A percentile compares a stretch with the other conserved stretches of the same genome.
phyloP scores from a whole-genome alignment of 1,140 invertebrate species.

The Drosophila pachea region DNA sequence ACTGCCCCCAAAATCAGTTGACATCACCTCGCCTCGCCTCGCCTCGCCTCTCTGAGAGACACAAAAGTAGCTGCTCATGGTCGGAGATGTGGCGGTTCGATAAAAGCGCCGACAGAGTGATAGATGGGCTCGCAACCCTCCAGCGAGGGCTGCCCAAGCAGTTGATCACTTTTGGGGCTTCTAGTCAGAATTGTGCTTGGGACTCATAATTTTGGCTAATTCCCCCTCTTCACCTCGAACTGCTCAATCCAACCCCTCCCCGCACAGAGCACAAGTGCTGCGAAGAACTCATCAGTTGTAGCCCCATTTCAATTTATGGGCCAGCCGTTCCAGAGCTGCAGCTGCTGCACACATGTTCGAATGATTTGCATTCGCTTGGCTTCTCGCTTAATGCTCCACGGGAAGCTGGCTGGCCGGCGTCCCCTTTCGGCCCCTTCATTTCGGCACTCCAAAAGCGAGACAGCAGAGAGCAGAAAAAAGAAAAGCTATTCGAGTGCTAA shows the following conservation, averaged over 20 bases:
- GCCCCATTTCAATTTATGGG: slow-evolving; percentile 14
- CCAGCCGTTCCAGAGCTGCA: slow-evolving; percentile 24
- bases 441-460: background rate
- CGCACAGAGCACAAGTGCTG: slow-evolving; percentile 7
- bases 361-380: slow-evolving; percentile 38
- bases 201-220: background rate
- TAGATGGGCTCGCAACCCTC: slow-evolving; percentile 18
- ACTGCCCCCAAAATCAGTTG: background rate
- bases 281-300: slow-evolving; percentile 10
- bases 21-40: slow-evolving; percentile 4
- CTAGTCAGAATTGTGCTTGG: background rate
- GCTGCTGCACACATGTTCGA: slow-evolving; percentile 59
- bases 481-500: slow-evolving; percentile 42
- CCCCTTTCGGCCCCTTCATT: slow-evolving; percentile 4
- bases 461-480: slow-evolving; percentile 15
- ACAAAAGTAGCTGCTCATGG: slow-evolving; percentile 21
- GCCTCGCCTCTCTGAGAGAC: slow-evolving; percentile 7
- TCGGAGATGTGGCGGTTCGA: slow-evolving; percentile 6
- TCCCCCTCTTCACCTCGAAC: background rate
- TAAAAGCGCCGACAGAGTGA: slow-evolving; percentile 25
- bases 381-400: slow-evolving; percentile 23
- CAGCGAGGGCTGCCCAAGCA: background rate
- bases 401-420: slow-evolving; percentile 10
- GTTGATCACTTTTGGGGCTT: background rate
- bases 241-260: slow-evolving; percentile 6